phyloP scores from a whole-genome alignment of 2,888 invertebrate genomes.

The Aspidiotus rigidus region DNA sequence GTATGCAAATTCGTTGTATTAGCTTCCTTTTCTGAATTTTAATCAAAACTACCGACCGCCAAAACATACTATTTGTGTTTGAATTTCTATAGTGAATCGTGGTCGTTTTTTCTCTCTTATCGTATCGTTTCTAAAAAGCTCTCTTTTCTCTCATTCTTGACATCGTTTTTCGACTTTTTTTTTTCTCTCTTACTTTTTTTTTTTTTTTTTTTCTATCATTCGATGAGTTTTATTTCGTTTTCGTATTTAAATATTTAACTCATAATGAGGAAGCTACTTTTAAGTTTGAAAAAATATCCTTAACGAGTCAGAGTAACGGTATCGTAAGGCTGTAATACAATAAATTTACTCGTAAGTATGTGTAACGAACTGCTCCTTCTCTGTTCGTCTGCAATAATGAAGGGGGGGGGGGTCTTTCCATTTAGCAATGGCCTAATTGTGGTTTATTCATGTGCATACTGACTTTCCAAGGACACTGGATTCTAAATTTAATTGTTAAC shows the following conservation, averaged over 20 bases:
- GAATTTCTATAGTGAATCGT: constrained; percentile 26
- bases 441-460: too few relatives aligned
- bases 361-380: too few relatives aligned
- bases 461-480: too few relatives aligned
- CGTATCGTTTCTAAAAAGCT: constrained; percentile 10
- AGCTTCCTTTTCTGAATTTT: constrained; percentile 33
- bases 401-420: too few relatives aligned
- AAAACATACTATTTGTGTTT: constrained; percentile 32
- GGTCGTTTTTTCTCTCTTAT: not conserved
- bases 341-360: too few relatives aligned
- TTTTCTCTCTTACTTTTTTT: constrained; percentile 10
- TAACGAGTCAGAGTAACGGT: too few relatives aligned
- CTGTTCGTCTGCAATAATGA: too few relatives aligned
- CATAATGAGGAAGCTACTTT: constrained; percentile 17
- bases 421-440: too few relatives aligned
- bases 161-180: constrained; percentile 8
- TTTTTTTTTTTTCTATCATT: not conserved
- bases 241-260: constrained; percentile 27
- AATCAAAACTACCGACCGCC: constrained; percentile 33
- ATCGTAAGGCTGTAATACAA: too few relatives aligned
- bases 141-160: constrained; percentile 3
- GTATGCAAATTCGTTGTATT: constrained; percentile 33
- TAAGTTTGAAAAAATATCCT: not conserved
- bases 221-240: constrained; percentile 12
- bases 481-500: too few relatives aligned